Evolutionary conservation across 2,797 vertebrate species (phyloP), one percentile per base, ranked within the genome.

Genomic region (Nyctalus aviator): DNA sequence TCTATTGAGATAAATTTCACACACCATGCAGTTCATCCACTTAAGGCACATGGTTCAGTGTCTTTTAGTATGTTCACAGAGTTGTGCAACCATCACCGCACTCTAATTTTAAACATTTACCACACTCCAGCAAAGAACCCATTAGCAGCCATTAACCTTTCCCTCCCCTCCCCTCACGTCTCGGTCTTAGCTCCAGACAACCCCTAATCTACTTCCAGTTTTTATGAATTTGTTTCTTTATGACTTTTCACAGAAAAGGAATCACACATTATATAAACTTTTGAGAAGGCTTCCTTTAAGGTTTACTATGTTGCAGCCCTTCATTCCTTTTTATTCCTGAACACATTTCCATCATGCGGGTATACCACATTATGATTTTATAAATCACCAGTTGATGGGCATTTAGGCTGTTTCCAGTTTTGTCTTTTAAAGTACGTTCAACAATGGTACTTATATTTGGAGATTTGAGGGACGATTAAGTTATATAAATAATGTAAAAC

Each of bases 91-190:
- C 4, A 64, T 37, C 9, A 41, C 30, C 25, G 46, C 64, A 93
- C 35, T 62, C 18, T 85, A 62, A 92, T 75, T 69, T 92, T 55
- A 75, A 69, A 88, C 27, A 53, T 62, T 92, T 55, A 79, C 14
- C 57, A 53, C 4, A 73, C 5, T 46, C 32, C 11, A 35, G 20
- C 53, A 66, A 62, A 64, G 7, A 78, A 17, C 6, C 4, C 5
- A 30, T n/a, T 89, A 46, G 15, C 11, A 59, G 6, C 46, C 41
- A 46, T 15, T 87, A 44, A 15, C 27, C 18, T 71, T 78, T 50
- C 44, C 21, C 8, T 50, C 18, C 11, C 18, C 10, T 23, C 5
- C 11, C 21, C 9, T 4, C 18, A 35, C 6, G 21, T 53, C 57
- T 27, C 0, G 1, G 5, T 0, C 44, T 23, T 30, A 53, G 15